Evolutionary conservation across 2,797 vertebrate species (phyloP), one percentile per base, ranked within the genome.

Genomic region (Sebastes nivosus): DNA sequence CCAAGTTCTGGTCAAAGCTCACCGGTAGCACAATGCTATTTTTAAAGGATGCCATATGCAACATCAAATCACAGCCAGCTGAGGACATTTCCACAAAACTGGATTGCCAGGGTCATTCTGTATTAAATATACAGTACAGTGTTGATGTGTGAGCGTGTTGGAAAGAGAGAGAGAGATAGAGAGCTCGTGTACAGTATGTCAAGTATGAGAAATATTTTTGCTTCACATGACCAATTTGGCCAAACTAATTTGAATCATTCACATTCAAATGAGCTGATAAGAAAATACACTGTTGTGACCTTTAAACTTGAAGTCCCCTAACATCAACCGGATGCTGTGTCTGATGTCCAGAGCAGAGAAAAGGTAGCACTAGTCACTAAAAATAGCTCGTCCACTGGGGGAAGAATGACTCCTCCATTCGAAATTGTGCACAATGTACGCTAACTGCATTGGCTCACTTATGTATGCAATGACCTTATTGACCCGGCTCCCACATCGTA

Each of bases 181-280:
- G 72, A 73, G 83, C 75, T 72, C 27, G 55, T 81, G 59, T 87
- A 78, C 73, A 85, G 55, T 84, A 72, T 84, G 78, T 91, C 82
- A 92, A 88, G 85, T 85, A 89, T 72, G 83, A 89, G 72, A 89
- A 78, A 75, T 67, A 79, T 87, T 90, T 93, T 91, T 92, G 87
- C 91, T 89, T 93, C 91, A 93, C 52, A 20, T 89, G 92, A 91
- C 93, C 94, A 92, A 92, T 94, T 94, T 93, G 92, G 93, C 91
- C 93, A 92, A 93, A 89, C 82, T 91, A 83, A 87, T 88, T 90
- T 81, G 77, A 90, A 81, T 90, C 75, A 61, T 93, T 85, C 92
- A 92, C 93, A 93, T 95, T 94, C 90, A 93, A 93, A 92, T 87
- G 84, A 88, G 91, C 87, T 64, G 81, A 82, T 94, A 87, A 84